Percentiles rank a stretch among this genome's conserved stretches.
Evolutionary conservation across 2,888 invertebrate genomes (phyloP).

Genomic region (Epinotia demarniana): DNA sequence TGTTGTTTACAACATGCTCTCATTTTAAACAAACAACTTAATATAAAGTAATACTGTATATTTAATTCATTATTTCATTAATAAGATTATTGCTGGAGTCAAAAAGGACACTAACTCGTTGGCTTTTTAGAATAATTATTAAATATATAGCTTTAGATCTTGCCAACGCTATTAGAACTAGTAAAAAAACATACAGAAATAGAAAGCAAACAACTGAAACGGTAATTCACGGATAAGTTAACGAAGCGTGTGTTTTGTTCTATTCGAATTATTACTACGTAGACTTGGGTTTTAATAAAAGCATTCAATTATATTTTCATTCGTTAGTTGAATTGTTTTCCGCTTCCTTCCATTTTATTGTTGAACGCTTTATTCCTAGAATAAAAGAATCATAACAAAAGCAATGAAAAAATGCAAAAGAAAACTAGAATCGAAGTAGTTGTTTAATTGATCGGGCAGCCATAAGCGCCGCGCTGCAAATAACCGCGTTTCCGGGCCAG

Average conservation of each 20-base stretch:
- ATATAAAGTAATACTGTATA: background rate
- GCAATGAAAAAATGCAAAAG: slow-evolving; percentile 14
- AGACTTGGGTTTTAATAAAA: slow-evolving; percentile 1
- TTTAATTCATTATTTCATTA: background rate
- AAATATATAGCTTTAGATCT: too few species aligned
- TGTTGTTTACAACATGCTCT: slow-evolving; percentile 60
- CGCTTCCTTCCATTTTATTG: slow-evolving; percentile 11
- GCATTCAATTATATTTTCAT: slow-evolving; percentile 27
- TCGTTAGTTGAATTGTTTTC: slow-evolving; percentile 1
- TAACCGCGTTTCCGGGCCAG: slow-evolving; percentile 61
- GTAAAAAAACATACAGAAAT: background rate
- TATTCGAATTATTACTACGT: background rate
- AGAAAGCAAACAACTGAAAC: slow-evolving; percentile 4
- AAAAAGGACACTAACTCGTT: too few species aligned
- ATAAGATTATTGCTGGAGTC: too few species aligned
- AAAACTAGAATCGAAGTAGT: slow-evolving; percentile 19
- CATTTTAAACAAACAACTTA: slow-evolving; percentile 50
- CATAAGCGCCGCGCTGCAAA: slow-evolving; percentile 48
- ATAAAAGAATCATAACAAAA: slow-evolving; percentile 31
- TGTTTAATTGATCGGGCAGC: background rate
- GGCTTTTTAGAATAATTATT: too few species aligned
- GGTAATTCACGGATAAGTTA: background rate
- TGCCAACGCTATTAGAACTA: too few species aligned
- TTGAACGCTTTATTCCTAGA: slow-evolving; percentile 15
- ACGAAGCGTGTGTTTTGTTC: background rate